Base-by-base conservation (phyloP, 1,140 invertebrate genomes). In the Calycopis cecrops region DNA sequence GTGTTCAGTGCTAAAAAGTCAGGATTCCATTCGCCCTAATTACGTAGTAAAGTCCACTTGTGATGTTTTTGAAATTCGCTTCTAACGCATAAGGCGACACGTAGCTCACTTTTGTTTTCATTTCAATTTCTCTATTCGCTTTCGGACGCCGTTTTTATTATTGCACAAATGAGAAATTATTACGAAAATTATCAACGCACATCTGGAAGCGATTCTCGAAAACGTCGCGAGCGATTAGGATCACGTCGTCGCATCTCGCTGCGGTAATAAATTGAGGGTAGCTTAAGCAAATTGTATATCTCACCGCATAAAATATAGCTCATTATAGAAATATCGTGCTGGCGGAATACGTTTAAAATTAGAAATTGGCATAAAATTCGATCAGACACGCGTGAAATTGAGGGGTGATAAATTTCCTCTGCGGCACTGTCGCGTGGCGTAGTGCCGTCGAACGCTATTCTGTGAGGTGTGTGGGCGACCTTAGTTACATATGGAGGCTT, bases 1-100 rank as follows among this genome's bases (percentile, higher is more conserved):
- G 82, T 83, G 82, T 84, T 85, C 71, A 74, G 77, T 80, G 73
- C 72, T 74, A 69, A 77, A 79, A 69, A 69, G 67, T 65, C 66
- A 67, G 55, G 65, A 70, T 70, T 68, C 69, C 67, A 71, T 52
- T 67, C 67, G 59, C 67, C 69, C 64, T 56, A 57, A 64, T 60
- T 37, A 35, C 16, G 17, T 53, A 53, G 51, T 53, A 14, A 42
- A 53, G 42, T 35, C 35, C 18, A 38, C 67, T 73, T 74, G 72
- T 66, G 70, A 71, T 71, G 72, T 78, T 78, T 73, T 73, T 74
- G 67, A 77, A 77, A 69, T 59, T 71, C 64, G 59, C 66, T 60
- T 63, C 48, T 56, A 56, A 28, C 62, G 56, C 60, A 56, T 67
- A 61, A 59, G 57, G 63, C 48, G 42, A 59, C 57, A 65, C 59